Percentiles rank a stretch among this genome's conserved stretches.
These are phyloP conservation scores for Notodonta dromedarius DNA, from an alignment of 2,888 invertebrate genomes.

Conservation along the genomic window DNA sequence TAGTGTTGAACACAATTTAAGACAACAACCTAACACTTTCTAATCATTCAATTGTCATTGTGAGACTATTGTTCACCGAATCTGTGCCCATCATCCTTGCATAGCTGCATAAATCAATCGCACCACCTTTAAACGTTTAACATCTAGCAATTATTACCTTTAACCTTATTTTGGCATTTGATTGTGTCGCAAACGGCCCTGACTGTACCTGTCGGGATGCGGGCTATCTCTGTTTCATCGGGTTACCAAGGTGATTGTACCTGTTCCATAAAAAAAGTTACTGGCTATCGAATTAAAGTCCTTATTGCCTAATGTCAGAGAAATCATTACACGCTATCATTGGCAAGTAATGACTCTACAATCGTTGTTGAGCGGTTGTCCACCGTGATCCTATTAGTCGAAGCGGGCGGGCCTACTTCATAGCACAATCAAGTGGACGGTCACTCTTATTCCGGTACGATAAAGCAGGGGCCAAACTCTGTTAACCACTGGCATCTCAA, in stretches of 20 bases:
- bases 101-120: conserved; percentile 76
- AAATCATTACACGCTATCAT: too few relatives aligned
- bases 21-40: conserved; percentile 13
- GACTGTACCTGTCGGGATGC: conserved; percentile 54
- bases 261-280: not conserved
- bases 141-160: conserved; percentile 75
- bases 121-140: conserved; percentile 39
- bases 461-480: too few relatives aligned
- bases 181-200: conserved; percentile 75
- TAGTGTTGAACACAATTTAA: too few relatives aligned
- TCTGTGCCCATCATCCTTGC: conserved; percentile 48
- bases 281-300: too few relatives aligned
- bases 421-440: too few relatives aligned
- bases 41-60: conserved; percentile 8
- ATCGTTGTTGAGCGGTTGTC: too few relatives aligned
- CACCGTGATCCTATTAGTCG: too few relatives aligned
- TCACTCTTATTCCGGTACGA: too few relatives aligned
- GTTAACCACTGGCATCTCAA: too few relatives aligned
- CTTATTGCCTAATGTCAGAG: too few relatives aligned
- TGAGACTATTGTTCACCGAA: conserved; percentile 40
- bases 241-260: conserved; percentile 22
- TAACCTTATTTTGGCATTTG: conserved; percentile 83
- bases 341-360: too few relatives aligned
- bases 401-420: too few relatives aligned
- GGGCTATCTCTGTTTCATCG: conserved; percentile 52